Evolutionary conservation across 2,888 invertebrate species (phyloP), one percentile per base, ranked within the genome.

Genomic region (Hirtodrosophila trivittata): DNA sequence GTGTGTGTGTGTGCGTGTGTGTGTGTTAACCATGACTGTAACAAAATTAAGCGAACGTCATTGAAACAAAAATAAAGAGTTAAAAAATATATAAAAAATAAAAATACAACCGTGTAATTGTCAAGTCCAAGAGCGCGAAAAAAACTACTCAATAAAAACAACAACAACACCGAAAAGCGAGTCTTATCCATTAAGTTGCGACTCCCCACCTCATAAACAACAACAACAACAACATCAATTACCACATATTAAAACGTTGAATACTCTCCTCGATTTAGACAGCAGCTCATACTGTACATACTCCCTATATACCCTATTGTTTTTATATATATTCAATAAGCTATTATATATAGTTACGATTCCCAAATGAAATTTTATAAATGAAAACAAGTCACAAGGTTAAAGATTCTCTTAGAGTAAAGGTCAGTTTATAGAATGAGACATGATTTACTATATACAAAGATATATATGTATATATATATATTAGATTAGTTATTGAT

Each of bases 11-110:
- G 45, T 49, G 47, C 47, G 28, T 63, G 58, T 59, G 30, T 75
- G 49, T 71, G 71, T 87, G 72, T 81, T 84, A 85, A 21, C 87
- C 87, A 81, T 80, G 87, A 86, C 87, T 86, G 86, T 82, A 87
- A 82, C 86, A 82, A 82, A 85, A 84, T 86, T 82, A 66, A 87
- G 85, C 86, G 64, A 82, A 83, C 76, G 86, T 85, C 87, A 82
- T 85, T 82, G 82, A 85, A 82, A 85, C 47, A 47, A 71, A 54
- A 39, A 39, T 35, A 55, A 59, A 39, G 35, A 71, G 6, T 32
- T 46, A 70, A 35, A 39, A 49, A 25, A 12, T 43, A 51, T 10
- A 37, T 10, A 18, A 46, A 25, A 43, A 45, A 77, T 65, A 66
- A 67, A 77, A 71, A 75, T 83, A 85, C 50, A 54, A 69, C 86